Evolutionary conservation across 2,113 vertebrate genomes (phyloP), one percentile per base, ranked within the genome.

Genomic region (Pyxicephalus adspersus): DNA sequence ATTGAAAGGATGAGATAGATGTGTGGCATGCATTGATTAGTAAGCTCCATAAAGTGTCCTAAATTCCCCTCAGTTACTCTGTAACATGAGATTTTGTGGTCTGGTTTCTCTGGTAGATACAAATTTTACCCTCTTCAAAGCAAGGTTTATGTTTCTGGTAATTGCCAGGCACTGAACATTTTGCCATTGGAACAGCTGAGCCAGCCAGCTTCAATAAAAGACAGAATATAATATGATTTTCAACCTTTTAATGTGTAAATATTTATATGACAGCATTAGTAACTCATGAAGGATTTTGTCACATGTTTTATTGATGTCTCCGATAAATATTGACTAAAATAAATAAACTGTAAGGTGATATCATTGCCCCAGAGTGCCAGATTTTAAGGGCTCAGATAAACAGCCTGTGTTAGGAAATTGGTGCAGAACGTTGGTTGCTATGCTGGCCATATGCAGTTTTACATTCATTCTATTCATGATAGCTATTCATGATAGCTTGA

Each of bases 1-100:
- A 55, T 77, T 54, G 31, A 66, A 66, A 55, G 61, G 50, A 77
- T 77, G 60, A 64, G 57, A 51, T 20, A 55, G 64, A 28, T 20
- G 18, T 66, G 23, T 25, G 23, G 18, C 19, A 22, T 55, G 19
- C 18, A 54, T 23, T 77, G 45, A 65, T 77, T 26, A n/a, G n/a
- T 54, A 52, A 28, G 17, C 61, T 26, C 26, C 13, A 11, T n/a
- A 65, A 66, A 20, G 5, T 23, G 26, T 76, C 23, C 52, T 20
- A 64, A 29, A 23, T 75, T 38, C 18, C 29, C 6, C 22, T 13
- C 23, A 15, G 57, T 57, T 7, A 17, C 8, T 34, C 57, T 64
- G 17, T 64, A 58, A 34, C 57, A 26, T 34, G 23, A 51, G 66
- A 52, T 50, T 11, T 23, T 28, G 15, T 45, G 18, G 19, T 45